Conservation (phyloP, 1,140 invertebrate genomes). For the Drosophila neocordata region DNA sequence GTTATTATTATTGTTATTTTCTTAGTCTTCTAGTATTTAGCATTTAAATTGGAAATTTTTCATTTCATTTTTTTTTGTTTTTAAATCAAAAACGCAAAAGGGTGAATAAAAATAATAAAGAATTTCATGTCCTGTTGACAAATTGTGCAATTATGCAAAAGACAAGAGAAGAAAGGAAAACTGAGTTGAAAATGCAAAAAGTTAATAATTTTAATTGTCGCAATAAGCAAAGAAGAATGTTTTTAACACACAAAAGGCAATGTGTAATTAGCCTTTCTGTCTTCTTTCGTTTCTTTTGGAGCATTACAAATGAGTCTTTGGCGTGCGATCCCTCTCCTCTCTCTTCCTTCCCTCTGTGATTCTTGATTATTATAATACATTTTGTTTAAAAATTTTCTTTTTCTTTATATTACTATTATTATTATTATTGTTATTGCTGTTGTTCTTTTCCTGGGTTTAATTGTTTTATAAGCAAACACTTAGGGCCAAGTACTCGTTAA, state of each 20-base stretch:
- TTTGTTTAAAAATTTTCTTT: conserved; percentile 38
- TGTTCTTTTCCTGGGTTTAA: conserved; percentile 40
- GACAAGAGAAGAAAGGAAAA: neutral
- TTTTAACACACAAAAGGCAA: conserved; percentile 31
- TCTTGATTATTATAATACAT: conserved; percentile 45
- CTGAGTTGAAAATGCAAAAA: conserved; percentile 4
- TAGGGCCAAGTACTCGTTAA: conserved; percentile 47
- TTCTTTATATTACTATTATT: conserved; percentile 34
- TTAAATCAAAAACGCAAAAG: too few species aligned
- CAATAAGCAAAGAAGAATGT: conserved; percentile 9
- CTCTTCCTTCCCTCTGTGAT: neutral
- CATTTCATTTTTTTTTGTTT: too few species aligned
- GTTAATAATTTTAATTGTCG: conserved; percentile 67
- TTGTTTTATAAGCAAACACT: conserved; percentile 74
- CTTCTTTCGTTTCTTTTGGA: conserved; percentile 41
- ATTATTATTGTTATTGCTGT: neutral
- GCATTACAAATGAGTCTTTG: conserved; percentile 77
- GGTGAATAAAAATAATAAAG: conserved; percentile 27
- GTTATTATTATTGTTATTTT: conserved; percentile 22
- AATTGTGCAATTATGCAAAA: conserved; percentile 71
- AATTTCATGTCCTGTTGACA: conserved; percentile 47
- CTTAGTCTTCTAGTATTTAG: conserved; percentile 32
- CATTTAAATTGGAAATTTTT: conserved; percentile 72
- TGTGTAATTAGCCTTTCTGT: conserved; percentile 58
- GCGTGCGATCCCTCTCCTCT: conserved; percentile 41